Base-by-base conservation (phyloP, 1,140 invertebrate genomes). In the Agrypnia vestita region DNA sequence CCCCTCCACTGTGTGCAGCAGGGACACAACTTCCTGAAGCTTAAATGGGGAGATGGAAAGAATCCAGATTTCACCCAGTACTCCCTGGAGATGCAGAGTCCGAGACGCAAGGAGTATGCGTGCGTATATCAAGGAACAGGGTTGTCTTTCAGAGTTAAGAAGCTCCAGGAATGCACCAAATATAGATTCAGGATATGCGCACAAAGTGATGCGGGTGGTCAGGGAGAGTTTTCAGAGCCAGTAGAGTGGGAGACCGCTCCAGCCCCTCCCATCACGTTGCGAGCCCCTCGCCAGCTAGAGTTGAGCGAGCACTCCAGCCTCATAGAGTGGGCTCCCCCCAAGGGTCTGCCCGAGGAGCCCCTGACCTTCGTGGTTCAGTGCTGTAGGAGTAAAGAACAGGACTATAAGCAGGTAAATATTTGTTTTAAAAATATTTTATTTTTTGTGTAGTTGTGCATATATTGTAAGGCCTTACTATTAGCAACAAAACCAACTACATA, bases 111-210 rank as follows among this genome's bases (percentile, higher is more conserved):
- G 55, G 93, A 94, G 77, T 96, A 94, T 87, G 92, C 94, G 80
- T 89, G 92, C 19, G 93, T 96, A 15, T 97, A 97, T 86, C 92
- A 93, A 62, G 96, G 96, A 46, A 93, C 92, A 17, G 93, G 91
- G 77, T 91, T 93, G 78, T 92, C 91, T 76, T 95, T 92, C 87
- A 96, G 96, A 88, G 93, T 97, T 53, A 94, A 93, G 84, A 94
- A 95, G 86, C 87, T 97, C 78, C 91, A 93, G 80, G 96, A 97
- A 87, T 90, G 93, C 78, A 95, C 92, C 3, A 88, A 88, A 17
- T 97, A 97, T 86, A 91, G 91, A 84, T 97, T 97, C 88, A 91
- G 95, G 74, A 95, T 97, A 84, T 94, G 92, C 84, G 96, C 96
- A 55, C 91, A 92, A 73, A 97, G 96, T 87, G 94, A 95, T 85